Percentiles rank a stretch among this genome's conserved stretches.
Evolutionary conservation across 2,113 vertebrate genomes (phyloP).

Genomic region (Aramus guarauna): DNA sequence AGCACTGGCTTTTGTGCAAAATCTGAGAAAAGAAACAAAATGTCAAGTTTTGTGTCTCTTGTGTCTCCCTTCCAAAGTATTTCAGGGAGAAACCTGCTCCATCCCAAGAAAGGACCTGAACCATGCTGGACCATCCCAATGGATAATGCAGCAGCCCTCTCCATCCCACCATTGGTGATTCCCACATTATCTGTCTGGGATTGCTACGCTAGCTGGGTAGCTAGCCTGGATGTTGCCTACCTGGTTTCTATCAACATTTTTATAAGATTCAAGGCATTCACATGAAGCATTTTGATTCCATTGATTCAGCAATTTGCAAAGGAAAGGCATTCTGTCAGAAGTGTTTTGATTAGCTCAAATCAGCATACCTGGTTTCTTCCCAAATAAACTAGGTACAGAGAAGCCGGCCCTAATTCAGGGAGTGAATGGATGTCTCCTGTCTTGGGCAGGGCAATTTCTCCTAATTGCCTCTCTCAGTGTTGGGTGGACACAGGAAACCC

Average conservation of each 20-base stretch:
- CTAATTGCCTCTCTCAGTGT: not conserved
- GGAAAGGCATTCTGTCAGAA: not conserved
- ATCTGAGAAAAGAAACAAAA: not conserved
- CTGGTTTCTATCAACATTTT: not conserved
- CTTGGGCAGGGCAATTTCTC: fast-evolving
- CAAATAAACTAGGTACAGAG: not conserved
- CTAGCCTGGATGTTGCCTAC: not conserved
- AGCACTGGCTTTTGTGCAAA: not conserved
- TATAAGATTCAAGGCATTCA: not conserved
- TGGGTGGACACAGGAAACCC: not conserved
- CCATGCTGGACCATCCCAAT: not conserved
- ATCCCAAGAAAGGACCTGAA: not conserved
- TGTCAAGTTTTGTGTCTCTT: not conserved
- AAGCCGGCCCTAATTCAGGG: not conserved
- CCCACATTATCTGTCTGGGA: not conserved
- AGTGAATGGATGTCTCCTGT: not conserved
- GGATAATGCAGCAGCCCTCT: not conserved
- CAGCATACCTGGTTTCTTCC: not conserved
- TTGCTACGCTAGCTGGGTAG: not conserved
- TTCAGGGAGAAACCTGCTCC: not conserved
- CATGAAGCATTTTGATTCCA: not conserved
- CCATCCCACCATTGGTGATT: not conserved
- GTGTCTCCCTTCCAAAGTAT: not conserved
- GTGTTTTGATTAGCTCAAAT: not conserved
- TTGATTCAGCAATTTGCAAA: not conserved